Conservation (phyloP, 2,797 vertebrate species). For the Carapus acus region DNA sequence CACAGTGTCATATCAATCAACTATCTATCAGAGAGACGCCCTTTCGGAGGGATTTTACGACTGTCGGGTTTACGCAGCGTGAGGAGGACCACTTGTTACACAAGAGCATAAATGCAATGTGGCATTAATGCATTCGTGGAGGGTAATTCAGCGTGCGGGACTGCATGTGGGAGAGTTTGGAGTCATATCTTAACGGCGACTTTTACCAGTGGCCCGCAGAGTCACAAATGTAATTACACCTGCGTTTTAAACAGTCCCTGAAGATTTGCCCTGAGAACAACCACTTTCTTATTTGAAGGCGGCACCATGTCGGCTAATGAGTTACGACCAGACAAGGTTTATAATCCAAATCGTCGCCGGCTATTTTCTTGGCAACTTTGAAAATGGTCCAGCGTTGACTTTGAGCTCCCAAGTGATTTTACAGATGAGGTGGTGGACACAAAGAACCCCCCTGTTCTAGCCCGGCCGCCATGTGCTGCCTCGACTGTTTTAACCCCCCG, state of each 20-base stretch:
- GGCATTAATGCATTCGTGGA: neutral
- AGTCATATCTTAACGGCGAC: constrained; percentile 35
- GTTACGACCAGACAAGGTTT: constrained; percentile 43
- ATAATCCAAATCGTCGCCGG: constrained; percentile 36
- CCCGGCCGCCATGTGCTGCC: constrained; percentile 42
- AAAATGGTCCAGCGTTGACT: constrained; percentile 52
- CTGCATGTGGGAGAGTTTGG: constrained; percentile 11
- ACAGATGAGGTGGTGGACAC: constrained; percentile 48
- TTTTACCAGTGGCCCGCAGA: constrained; percentile 40
- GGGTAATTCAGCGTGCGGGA: constrained; percentile 13
- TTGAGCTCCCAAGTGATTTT: constrained; percentile 44
- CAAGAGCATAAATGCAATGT: neutral
- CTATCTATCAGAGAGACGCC: constrained; percentile 8
- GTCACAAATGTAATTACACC: constrained; percentile 46
- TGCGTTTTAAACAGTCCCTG: constrained; percentile 40
- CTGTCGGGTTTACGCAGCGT: neutral
- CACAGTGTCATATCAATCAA: neutral
- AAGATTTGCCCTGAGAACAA: constrained; percentile 31
- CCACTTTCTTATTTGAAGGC: constrained; percentile 25
- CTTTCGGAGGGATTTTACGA: neutral
- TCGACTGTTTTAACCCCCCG: constrained; percentile 40
- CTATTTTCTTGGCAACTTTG: constrained; percentile 52
- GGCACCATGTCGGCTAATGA: constrained; percentile 27
- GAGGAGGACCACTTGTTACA: too few species aligned
- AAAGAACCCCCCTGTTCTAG: constrained; percentile 56